These are phyloP conservation scores for Melipona quadrifasciata DNA, from an alignment of 1,140 invertebrate species.

Conservation along the genomic window DNA sequence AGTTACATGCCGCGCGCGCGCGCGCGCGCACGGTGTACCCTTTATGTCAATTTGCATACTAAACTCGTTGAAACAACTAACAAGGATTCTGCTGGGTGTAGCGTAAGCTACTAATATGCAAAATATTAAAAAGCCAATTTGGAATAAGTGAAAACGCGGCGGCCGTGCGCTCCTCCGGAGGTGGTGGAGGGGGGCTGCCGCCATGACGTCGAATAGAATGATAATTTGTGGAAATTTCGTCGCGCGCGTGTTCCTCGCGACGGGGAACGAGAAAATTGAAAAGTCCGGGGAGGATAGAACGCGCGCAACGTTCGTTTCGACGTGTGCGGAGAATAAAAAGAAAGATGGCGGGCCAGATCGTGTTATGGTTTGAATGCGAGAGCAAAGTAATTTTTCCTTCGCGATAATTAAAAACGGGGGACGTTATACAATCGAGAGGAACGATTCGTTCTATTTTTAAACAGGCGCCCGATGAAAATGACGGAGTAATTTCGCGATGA, in stretches of 20 bases:
- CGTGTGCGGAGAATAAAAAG: too few relatives aligned
- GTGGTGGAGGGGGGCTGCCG: background rate
- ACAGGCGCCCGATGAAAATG: too few relatives aligned
- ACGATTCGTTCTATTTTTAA: too few relatives aligned
- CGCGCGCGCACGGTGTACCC: conserved; percentile 29
- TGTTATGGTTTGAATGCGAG: too few relatives aligned
- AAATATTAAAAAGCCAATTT: conserved; percentile 40
- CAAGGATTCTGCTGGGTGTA: conserved; percentile 40
- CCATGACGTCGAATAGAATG: background rate
- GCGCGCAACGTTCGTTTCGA: too few relatives aligned
- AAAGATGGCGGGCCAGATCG: too few relatives aligned
- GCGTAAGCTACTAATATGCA: conserved; percentile 46
- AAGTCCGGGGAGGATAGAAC: too few relatives aligned
- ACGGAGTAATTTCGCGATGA: too few relatives aligned
- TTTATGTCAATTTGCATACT: conserved; percentile 61
- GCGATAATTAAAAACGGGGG: too few relatives aligned
- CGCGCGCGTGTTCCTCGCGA: background rate
- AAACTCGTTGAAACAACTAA: conserved; percentile 59
- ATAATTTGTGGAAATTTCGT: background rate
- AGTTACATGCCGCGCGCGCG: conserved; percentile 51
- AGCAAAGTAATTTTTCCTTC: too few relatives aligned
- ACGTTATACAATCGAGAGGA: too few relatives aligned
- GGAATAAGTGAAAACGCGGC: background rate
- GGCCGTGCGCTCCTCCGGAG: background rate
- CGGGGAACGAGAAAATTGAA: background rate